Evolutionary conservation across 2,113 vertebrate genomes (phyloP), one percentile per base, ranked within the genome.

Genomic region (Takifugu bimaculatus): DNA sequence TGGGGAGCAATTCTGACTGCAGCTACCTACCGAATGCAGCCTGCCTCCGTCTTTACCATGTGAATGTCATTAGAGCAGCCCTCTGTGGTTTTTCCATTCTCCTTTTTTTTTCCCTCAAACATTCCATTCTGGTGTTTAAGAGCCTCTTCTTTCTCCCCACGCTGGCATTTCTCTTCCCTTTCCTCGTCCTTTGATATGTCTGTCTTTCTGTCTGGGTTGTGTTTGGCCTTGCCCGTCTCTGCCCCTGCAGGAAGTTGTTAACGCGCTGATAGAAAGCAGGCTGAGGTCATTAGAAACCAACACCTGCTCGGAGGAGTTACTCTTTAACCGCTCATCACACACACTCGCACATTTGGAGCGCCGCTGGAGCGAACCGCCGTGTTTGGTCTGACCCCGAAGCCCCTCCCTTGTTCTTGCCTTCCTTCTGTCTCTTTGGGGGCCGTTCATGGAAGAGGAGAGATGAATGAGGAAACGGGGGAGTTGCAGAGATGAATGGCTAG

Each of bases 241-340:
- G 62, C 71, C 82, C 70, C 67, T 77, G 79, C 86, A 89, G 86
- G 88, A 88, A 88, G 82, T 84, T 78, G 78, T 83, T 84, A 82
- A 79, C 75, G 10, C 72, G 53, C 72, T 79, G 87, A 81, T 87
- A 86, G 70, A 78, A 86, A 80, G 70, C 80, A 76, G 68, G 55
- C 79, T 83, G 82, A 80, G 78, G 81, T 84, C 86, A 86, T 88
- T 86, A 84, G 70, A 78, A 60, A 27, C 68, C 77, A 84, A 88
- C 86, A 89, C 86, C 88, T 89, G 88, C 82, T 79, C 42, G 26
- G 65, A 79, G 82, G 81, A 86, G 86, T 87, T 87, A 87, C 72
- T 81, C 73, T 88, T 87, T 87, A 87, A 85, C 88, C 74, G 68
- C 75, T 75, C 74, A 50, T 74, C 66, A 78, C 79, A 86, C 77